Evolutionary conservation across 2,797 vertebrate genomes (phyloP), one percentile per base, ranked within the genome.

Genomic region (Sorex maritimensis): DNA sequence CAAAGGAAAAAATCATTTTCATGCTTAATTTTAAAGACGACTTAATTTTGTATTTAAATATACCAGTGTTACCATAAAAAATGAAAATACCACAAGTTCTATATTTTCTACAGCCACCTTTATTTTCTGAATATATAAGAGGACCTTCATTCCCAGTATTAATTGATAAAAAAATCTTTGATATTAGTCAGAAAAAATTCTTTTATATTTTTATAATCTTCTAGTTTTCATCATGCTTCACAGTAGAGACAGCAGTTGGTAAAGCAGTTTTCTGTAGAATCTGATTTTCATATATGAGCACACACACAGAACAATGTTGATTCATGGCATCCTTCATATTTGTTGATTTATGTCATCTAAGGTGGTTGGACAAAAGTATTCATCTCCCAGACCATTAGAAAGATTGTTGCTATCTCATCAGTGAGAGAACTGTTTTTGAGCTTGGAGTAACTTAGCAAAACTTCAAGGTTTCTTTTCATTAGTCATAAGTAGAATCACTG

Each of bases 401-500:
- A 69, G 28, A 26, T 23, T 28, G 38, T 26, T 78, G 17, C 23
- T 89, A 41, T 67, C 28, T 82, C 28, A 55, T 11, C 68, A 5
- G 12, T 55, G n/a, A 88, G 14, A 87, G 52, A 73, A 72, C 2
- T 6, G 87, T 58, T 49, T 55, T 86, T 90, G 9, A 24, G n/a
- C 30, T 77, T 24, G 8, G 9, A 81, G 8, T 82, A 7, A 19
- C 7, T 26, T 74, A 78, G 21, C 13, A 73, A 81, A 26, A 13
- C 4, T 23, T 69, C 24, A 30, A 55, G 86, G 7, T 17, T 87
- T 88, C 63, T 63, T 84, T 26, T 65, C 21, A 41, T 89, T 80
- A 52, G 8, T 82, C 19, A 23, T 91, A 92, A 90, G 61, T 61
- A 90, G 52, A 95, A 89, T 74, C 68, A 41, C 41, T 28, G n/a